These are phyloP conservation scores for Microctenopoma stevenorrisi DNA, from an alignment of 2,797 vertebrate species.

Conservation along the genomic window DNA sequence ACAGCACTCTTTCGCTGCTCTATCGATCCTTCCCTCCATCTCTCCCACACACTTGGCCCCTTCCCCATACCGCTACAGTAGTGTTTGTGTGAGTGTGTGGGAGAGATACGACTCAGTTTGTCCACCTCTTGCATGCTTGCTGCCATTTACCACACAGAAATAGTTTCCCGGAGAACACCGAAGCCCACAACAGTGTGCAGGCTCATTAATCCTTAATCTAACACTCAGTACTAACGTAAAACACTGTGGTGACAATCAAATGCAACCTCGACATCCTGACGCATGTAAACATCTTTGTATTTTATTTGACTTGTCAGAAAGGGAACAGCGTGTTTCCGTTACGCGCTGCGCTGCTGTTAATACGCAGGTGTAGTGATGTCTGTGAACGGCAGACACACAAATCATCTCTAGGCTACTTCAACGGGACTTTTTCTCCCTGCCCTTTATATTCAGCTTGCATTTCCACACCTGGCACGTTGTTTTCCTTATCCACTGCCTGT, in stretches of 20 bases:
- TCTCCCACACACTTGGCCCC: constrained; percentile 79
- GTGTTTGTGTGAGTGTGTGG: constrained; percentile 55
- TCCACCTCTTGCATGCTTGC: constrained; percentile 61
- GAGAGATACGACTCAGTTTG: constrained; percentile 60
- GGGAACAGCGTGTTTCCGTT: too few relatives aligned
- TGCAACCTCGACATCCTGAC: background rate
- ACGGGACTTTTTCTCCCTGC: background rate
- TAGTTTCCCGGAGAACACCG: constrained; percentile 54
- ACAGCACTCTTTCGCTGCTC: constrained; percentile 79
- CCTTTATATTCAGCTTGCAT: background rate
- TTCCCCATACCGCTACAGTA: constrained; percentile 47
- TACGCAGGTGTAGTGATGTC: background rate
- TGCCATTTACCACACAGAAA: constrained; percentile 56
- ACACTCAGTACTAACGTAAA: background rate
- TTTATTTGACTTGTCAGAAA: too few relatives aligned
- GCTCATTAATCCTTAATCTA: constrained; percentile 13
- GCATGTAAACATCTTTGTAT: background rate
- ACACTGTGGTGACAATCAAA: background rate
- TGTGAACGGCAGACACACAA: background rate
- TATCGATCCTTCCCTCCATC: constrained; percentile 80
- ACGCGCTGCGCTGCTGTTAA: background rate
- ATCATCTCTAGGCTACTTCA: background rate
- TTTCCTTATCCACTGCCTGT: background rate
- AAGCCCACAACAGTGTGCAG: background rate
- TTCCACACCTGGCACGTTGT: background rate